phyloP scores from a whole-genome alignment of 2,888 invertebrate genomes.

The Dichetophora obliterata region DNA sequence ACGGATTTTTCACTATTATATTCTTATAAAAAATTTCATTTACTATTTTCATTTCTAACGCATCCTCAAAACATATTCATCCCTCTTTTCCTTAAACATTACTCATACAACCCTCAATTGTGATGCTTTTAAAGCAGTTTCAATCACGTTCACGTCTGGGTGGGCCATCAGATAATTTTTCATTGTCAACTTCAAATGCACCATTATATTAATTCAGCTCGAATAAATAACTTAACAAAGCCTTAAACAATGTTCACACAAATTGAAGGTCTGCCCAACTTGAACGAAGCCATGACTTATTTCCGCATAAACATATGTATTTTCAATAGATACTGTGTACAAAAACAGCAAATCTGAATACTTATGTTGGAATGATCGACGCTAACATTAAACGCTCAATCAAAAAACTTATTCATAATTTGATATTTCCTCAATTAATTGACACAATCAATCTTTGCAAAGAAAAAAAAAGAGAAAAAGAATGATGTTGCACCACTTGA shows the following conservation, averaged over 20 bases:
- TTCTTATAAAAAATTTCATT: too few species aligned
- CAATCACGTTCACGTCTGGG: not conserved
- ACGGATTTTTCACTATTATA: too few species aligned
- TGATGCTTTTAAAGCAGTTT: not conserved
- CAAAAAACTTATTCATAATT: constrained; percentile 57
- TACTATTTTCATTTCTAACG: too few species aligned
- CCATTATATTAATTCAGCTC: not conserved
- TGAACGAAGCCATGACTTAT: constrained; percentile 13
- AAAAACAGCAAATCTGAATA: too few species aligned
- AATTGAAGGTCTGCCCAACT: not conserved
- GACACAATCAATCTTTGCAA: constrained; percentile 45
- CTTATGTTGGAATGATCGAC: not conserved
- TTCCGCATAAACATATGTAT: not conserved
- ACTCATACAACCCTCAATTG: not conserved
- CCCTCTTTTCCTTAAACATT: not conserved
- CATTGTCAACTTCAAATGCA: constrained; percentile 6
- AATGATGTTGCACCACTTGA: not conserved
- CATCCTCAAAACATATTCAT: too few species aligned
- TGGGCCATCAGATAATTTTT: constrained; percentile 15
- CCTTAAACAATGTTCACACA: not conserved
- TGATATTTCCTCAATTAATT: constrained; percentile 68
- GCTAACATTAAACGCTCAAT: constrained; percentile 3
- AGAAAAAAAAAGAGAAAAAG: not conserved
- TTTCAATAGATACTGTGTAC: too few species aligned
- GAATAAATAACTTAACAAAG: not conserved